Evolutionary conservation across 1,140 invertebrate species (phyloP).

Genomic region (Hypsibius dujardini): DNA sequence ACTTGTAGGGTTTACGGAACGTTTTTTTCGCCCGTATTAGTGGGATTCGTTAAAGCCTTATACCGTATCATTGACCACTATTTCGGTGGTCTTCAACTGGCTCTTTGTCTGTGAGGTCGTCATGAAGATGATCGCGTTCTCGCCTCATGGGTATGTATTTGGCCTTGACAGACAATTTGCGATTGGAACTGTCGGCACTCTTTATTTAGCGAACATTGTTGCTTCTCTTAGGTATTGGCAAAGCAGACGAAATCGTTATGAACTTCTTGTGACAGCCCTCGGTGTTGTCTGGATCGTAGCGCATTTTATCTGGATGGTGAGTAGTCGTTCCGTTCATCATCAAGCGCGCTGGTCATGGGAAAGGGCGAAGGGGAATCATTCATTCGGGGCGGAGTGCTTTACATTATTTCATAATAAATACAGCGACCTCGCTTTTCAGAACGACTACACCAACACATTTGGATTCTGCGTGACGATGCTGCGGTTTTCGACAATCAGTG

Average conservation of each 20-base stretch:
- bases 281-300: slow-evolving; percentile 92
- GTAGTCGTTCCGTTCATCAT: slow-evolving; percentile 25
- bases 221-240: too few species aligned
- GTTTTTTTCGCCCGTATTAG: slow-evolving; percentile 31
- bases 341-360: too few species aligned
- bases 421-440: slow-evolving; percentile 32
- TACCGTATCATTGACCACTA: slow-evolving; percentile 60
- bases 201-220: too few species aligned
- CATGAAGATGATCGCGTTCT: slow-evolving; percentile 98
- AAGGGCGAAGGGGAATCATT: too few species aligned
- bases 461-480: slow-evolving; percentile 95
- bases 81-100: slow-evolving; percentile 57
- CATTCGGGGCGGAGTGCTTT: too few species aligned
- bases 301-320: slow-evolving; percentile 66
- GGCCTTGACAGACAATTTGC: too few species aligned
- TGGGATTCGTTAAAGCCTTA: slow-evolving; percentile 40
- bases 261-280: slow-evolving; percentile 84
- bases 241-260: slow-evolving; percentile 87
- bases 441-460: slow-evolving; percentile 56
- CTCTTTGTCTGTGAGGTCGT: slow-evolving; percentile 48
- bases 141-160: slow-evolving; percentile 74
- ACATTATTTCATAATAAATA: slow-evolving; percentile 53
- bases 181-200: too few species aligned
- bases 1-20: slow-evolving; percentile 17
- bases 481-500: slow-evolving; percentile 96